Evolutionary conservation across 2,888 invertebrate species (phyloP).

Genomic region (Eucriotettix oculatus): DNA sequence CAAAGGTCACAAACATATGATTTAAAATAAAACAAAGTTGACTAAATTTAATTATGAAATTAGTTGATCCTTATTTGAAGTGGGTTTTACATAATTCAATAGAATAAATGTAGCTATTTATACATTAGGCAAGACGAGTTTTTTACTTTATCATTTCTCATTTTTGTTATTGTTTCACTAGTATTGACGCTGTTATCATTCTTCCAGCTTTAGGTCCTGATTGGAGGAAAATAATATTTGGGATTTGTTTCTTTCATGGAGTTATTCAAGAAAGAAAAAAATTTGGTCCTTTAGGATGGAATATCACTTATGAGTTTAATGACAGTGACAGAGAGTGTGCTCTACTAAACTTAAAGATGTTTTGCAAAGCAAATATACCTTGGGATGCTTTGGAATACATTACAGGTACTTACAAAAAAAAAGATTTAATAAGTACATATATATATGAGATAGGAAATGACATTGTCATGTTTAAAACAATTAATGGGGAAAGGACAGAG

Average conservation of each 20-base stretch:
- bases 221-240: constrained; percentile 63
- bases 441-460: too few species aligned
- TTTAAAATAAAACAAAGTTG: too few species aligned
- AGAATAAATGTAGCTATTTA: too few species aligned
- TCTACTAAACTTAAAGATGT: constrained; percentile 69
- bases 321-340: constrained; percentile 86
- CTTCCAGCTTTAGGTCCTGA: constrained; percentile 39
- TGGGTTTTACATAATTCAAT: too few species aligned
- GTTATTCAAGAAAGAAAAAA: constrained; percentile 84
- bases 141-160: neutral
- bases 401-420: constrained; percentile 38
- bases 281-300: constrained; percentile 84
- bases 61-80: too few species aligned
- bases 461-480: too few species aligned
- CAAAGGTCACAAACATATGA: too few species aligned
- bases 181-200: neutral
- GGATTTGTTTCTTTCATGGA: constrained; percentile 83
- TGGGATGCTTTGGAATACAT: constrained; percentile 86
- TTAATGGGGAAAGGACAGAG: too few species aligned
- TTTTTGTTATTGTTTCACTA: neutral
- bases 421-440: too few species aligned
- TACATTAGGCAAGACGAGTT: too few species aligned
- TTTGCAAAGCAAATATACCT: constrained; percentile 52
- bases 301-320: constrained; percentile 84
- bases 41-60: too few species aligned